Base-by-base conservation (phyloP, 1,140 invertebrate species). In the Saxidomus purpurata region DNA sequence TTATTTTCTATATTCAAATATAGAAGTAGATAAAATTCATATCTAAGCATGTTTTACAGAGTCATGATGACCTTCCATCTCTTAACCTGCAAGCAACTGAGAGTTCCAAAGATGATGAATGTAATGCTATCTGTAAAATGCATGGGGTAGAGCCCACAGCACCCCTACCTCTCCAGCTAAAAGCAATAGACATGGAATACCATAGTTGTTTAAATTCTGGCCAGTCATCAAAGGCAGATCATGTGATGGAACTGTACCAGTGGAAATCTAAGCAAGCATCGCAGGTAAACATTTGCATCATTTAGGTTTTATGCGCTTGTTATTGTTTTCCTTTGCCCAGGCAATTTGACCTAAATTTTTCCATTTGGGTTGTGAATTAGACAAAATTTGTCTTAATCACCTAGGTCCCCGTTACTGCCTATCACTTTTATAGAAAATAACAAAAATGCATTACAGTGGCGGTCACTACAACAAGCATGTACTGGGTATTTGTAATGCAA, bases 221-320 rank as follows among this genome's bases (percentile, higher is more conserved):
- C 11, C 94, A 96, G 76, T 93, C 93, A 69, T 92, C 86, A 8
- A 94, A 94, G 63, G 94, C 95, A 43, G 95, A 96, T 61, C 94
- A 94, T 91, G 93, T 96, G 1, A 92, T 93, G 91, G 87, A 63
- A 31, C 90, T 96, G 49, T 96, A 87, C 93, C 94, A 89, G 8
- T 96, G 94, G 94, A 95, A 94, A 88, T 94, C 94, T 71, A 96
- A 96, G 84, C 94, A 94, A 83, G 93, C 93, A n/a, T 92, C 93
- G 81, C 94, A 95, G 93, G 95, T 96, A 84, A 90, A 63, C 4
- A 63, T 25, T 28, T 28, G 9, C 25, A 8, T 28, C 28, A 22
- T n/a, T 59, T 59, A 59, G n/a, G n/a, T n/a, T n/a, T n/a, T n/a
- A n/a, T n/a, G n/a, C n/a, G n/a, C n/a, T n/a, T n/a, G n/a, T n/a